Base-by-base conservation (phyloP, 2,888 invertebrate genomes). In the Dastarcus helophoroides region DNA sequence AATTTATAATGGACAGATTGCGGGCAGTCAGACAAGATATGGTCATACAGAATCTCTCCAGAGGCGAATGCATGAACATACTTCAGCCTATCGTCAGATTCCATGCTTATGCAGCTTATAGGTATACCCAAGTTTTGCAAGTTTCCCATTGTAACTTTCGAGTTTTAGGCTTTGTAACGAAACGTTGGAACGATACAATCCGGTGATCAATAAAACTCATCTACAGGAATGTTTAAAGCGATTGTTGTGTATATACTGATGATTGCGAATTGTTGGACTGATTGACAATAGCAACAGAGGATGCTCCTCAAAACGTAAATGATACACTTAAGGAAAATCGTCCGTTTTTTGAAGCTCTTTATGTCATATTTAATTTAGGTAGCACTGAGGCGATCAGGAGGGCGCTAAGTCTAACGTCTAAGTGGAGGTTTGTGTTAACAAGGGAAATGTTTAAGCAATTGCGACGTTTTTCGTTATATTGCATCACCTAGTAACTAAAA, bases 21-120 rank as follows among this genome's bases (percentile, higher is more conserved):
- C 61, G 83, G 45, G 73, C 84, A 0, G 69, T 86, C 3, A 62
- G 84, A 19, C 85, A 86, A 55, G 88, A 88, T 50, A 68, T 83
- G 60, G 73, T 78, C 0, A 76, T 88, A 40, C 86, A 88, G 55
- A 66, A 73, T 35, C 53, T 80, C 2, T 53, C 64, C 3, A 62
- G 66, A 2, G 42, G 54, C 1, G 56, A 68, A 14, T 69, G 71
- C 30, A 67, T 76, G 4, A 47, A 54, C 10, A 64, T 86, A 31
- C 62, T 82, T n/a, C 79, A 84, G 49, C 76, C 75, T n/a, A 78
- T 78, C 54, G 67, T 83, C 12, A 62, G 76, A 38, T 86, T 85
- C 59, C 72, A 82, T 60, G 64, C 78, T 21, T 79, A 74, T 53
- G 69, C 77, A 40, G 68, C 72, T 14, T 82, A 79, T 56, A 73